phyloP scores from a whole-genome alignment of 2,113 vertebrate genomes.

The Psephotus haematonotus region DNA sequence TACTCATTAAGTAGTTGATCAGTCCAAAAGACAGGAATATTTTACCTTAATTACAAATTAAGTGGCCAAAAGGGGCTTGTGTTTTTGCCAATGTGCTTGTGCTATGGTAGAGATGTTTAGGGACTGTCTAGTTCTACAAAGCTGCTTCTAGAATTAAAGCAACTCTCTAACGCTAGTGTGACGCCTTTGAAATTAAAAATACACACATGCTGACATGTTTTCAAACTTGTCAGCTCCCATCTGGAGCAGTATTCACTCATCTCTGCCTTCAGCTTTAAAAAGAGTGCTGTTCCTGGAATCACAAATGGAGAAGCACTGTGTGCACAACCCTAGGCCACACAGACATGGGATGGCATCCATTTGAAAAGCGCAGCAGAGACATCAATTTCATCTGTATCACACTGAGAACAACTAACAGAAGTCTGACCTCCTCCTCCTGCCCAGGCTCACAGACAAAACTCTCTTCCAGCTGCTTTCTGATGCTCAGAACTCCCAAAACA shows the following conservation, averaged over 20 bases:
- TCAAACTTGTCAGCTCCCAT: conserved; percentile 63
- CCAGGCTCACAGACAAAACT: background rate
- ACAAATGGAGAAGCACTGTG: background rate
- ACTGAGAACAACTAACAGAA: background rate
- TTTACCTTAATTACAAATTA: background rate
- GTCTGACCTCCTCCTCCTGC: background rate
- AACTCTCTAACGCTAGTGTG: background rate
- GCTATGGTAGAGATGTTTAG: background rate
- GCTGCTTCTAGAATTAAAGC: conserved; percentile 11
- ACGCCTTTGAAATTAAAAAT: conserved; percentile 63
- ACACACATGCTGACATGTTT: conserved; percentile 65
- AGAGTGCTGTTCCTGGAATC: background rate
- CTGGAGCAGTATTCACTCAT: conserved; percentile 35
- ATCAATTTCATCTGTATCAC: background rate
- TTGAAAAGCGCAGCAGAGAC: background rate
- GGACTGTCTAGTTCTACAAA: background rate
- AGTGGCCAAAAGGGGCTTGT: background rate
- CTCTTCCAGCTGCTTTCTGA: background rate
- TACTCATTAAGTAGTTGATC: background rate
- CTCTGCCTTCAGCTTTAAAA: conserved; percentile 20
- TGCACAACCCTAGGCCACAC: background rate
- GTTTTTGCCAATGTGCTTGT: background rate
- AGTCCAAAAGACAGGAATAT: background rate
- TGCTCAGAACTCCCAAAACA: background rate
- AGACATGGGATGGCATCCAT: background rate